phyloP scores from a whole-genome alignment of 2,113 vertebrate species.

The Suncus etruscus region DNA sequence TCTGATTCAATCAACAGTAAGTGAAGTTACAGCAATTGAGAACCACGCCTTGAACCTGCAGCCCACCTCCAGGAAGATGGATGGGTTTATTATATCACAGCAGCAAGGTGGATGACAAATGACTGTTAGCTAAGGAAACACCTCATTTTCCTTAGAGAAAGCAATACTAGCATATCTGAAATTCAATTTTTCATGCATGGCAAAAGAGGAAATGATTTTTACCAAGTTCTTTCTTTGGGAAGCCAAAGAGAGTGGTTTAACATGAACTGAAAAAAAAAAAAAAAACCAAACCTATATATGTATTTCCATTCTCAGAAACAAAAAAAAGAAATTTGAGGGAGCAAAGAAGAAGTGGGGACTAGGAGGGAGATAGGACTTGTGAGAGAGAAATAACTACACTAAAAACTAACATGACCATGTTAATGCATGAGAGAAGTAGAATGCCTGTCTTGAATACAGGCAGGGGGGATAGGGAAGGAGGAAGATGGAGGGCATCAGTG shows the following conservation, averaged over 20 bases:
- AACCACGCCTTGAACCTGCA: not conserved
- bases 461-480: too few species aligned
- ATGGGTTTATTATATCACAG: too few species aligned
- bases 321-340: not conserved
- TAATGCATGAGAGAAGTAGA: too few species aligned
- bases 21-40: not conserved
- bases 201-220: not conserved
- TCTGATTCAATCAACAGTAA: not conserved
- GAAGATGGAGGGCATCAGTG: too few species aligned
- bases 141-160: not conserved
- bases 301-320: not conserved
- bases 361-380: too few species aligned
- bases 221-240: not conserved
- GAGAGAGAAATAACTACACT: too few species aligned
- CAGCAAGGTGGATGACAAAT: too few species aligned
- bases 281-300: too few species aligned
- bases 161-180: conserved; percentile 1
- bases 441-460: too few species aligned
- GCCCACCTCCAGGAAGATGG: not conserved
- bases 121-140: not conserved
- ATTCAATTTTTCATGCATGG: not conserved
- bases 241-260: conserved; percentile 37
- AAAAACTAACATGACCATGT: too few species aligned
- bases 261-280: not conserved
- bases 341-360: too few species aligned